Evolutionary conservation across 2,797 vertebrate species (phyloP).

Genomic region (Clarias pachynema): DNA sequence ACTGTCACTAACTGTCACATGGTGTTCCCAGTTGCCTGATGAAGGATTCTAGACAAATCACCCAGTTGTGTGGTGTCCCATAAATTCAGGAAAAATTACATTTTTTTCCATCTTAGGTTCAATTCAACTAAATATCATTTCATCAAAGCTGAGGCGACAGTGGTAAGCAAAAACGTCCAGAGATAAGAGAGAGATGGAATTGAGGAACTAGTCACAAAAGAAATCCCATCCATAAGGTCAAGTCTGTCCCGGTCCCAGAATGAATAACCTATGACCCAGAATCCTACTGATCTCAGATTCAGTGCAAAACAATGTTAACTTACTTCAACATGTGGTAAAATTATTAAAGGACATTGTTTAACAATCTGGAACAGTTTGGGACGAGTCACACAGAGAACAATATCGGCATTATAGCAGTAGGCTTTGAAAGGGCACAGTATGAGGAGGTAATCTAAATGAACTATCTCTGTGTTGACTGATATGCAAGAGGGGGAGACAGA

Average conservation of each 20-base stretch:
- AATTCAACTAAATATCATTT: not conserved
- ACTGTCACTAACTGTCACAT: not conserved
- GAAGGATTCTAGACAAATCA: not conserved
- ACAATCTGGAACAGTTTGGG: not conserved
- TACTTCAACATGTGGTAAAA: not conserved
- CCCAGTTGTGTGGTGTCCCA: not conserved
- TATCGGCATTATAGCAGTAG: slow-evolving; percentile 8
- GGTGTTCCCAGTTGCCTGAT: not conserved
- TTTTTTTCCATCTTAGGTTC: not conserved
- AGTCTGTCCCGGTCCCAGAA: slow-evolving; percentile 2
- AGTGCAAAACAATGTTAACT: slow-evolving; percentile 13
- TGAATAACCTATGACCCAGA: slow-evolving; percentile 19
- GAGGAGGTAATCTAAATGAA: slow-evolving; percentile 42
- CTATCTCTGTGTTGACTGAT: slow-evolving; percentile 36
- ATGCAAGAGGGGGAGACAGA: not conserved
- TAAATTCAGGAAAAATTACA: not conserved
- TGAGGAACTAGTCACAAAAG: not conserved
- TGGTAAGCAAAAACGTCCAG: not conserved
- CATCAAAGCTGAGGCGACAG: not conserved
- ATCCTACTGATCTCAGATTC: not conserved
- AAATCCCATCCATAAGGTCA: not conserved
- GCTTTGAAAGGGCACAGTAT: slow-evolving; percentile 7
- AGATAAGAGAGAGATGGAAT: not conserved
- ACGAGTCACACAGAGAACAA: slow-evolving; percentile 6
- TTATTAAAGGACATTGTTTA: slow-evolving; percentile 10